These are phyloP conservation scores for Panthera tigris DNA, from an alignment of 2,113 vertebrate species.

Conservation along the genomic window DNA sequence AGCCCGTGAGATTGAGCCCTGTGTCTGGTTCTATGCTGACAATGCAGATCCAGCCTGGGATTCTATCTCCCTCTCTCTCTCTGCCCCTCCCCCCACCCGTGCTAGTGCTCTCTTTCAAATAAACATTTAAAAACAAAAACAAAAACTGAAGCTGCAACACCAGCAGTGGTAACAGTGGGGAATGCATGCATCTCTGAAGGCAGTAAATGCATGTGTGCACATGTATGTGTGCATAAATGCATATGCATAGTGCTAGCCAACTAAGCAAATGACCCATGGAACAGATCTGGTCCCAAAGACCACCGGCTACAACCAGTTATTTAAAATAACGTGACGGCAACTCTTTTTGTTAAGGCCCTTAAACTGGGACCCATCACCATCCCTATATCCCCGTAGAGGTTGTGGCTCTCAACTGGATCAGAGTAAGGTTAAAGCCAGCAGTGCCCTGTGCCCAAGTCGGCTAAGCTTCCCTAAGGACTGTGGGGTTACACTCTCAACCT, in stretches of 20 bases:
- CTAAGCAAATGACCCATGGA: not conserved
- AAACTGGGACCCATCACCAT: not conserved
- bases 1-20: no score
- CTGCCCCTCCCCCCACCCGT: no score
- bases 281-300: not conserved
- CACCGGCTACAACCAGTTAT: not conserved
- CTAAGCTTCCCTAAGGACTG: not conserved
- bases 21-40: no score
- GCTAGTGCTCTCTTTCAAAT: no score
- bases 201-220: rapidly evolving
- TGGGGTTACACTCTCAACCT: not conserved
- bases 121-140: no score
- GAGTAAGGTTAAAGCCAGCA: not conserved
- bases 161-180: not conserved
- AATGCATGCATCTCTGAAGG: rapidly evolving
- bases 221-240: not conserved
- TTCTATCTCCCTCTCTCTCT: no score
- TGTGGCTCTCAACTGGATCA: not conserved
- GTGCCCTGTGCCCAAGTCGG: not conserved
- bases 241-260: rapidly evolving
- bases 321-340: not conserved
- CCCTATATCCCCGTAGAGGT: rapidly evolving
- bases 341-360: not conserved
- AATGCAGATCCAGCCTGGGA: no score
- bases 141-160: not conserved